phyloP scores from a whole-genome alignment of 2,113 vertebrate genomes.

The Pedetes capensis region DNA sequence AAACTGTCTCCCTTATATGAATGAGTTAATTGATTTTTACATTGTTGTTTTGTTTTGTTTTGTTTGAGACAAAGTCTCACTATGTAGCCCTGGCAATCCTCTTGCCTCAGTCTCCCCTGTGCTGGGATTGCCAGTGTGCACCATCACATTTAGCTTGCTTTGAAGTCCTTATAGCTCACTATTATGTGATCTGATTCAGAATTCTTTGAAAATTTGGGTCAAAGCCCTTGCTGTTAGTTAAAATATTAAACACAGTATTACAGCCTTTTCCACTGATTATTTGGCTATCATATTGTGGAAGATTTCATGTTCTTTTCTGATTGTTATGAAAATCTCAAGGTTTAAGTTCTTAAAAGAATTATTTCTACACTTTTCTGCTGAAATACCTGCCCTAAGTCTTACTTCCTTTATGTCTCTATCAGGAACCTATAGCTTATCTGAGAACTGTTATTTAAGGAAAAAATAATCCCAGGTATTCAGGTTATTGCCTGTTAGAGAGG shows the following conservation, averaged over 20 bases:
- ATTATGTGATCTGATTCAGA: not conserved
- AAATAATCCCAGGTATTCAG: not conserved
- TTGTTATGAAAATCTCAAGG: not conserved
- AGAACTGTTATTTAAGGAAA: not conserved
- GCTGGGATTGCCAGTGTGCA: too few relatives aligned
- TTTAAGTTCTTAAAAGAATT: not conserved
- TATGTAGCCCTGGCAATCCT: too few relatives aligned
- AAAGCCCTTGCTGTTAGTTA: not conserved
- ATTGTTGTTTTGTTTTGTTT: too few relatives aligned
- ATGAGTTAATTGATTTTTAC: too few relatives aligned
- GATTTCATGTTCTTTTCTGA: not conserved
- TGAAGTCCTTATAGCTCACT: not conserved
- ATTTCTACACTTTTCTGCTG: not conserved
- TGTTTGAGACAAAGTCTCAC: too few relatives aligned
- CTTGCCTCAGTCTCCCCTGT: too few relatives aligned
- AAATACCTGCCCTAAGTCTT: not conserved
- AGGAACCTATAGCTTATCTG: not conserved
- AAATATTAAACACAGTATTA: not conserved
- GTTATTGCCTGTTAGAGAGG: not conserved
- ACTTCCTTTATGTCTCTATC: not conserved
- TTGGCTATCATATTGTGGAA: not conserved
- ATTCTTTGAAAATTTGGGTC: not conserved
- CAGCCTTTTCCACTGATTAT: not conserved
- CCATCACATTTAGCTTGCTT: too few relatives aligned
- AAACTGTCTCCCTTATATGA: not conserved